Evolutionary conservation across 2,888 invertebrate genomes (phyloP), one percentile per base, ranked within the genome.

Genomic region (Brachypterus glaber): DNA sequence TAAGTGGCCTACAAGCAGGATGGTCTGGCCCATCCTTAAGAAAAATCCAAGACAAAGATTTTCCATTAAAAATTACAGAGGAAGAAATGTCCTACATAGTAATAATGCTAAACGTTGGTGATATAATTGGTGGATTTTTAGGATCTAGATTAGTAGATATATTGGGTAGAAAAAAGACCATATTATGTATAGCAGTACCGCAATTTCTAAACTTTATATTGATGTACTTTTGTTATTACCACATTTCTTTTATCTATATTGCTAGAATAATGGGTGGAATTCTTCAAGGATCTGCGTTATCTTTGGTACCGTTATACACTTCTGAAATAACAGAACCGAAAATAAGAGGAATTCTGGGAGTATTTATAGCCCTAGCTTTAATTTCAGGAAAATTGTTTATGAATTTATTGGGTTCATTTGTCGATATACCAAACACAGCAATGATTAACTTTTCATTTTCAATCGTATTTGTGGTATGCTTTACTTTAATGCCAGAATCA

Each of bases 401-500:
- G 29, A 59, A 58, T 41, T 43, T 48, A 1, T 37, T 59, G 3
- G 59, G 58, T 7, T 52, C 53, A 1, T 58, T 49, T 39, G 32
- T 54, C 15, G 34, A 44, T 4, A 53, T 54, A 15, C 42, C 45
- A 16, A 39, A 26, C 4, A 40, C 50, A 3, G 49, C 51, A 2
- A 26, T 50, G 14, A 38, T 50, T 13, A 49, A 49, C 18, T 25
- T 52, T 2, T 21, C 39, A 3, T 48, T 54, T 32, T 53, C 60
- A 1, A 9, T 58, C 1, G n/a, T 58, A 3, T 53, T 54, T 33
- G 41, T 58, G 17, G 12, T 48, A 2, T 35, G 49, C 2, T 54
- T 60, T 37, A 38, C 33, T 4, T 50, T 49, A 26, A 57, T 59
- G 56, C 60, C 62, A 0, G 62, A 62, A 48, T 55, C 55, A 9